These are phyloP conservation scores for Oenanthe oenanthe DNA, from an alignment of 2,113 vertebrate species.

Conservation along the genomic window DNA sequence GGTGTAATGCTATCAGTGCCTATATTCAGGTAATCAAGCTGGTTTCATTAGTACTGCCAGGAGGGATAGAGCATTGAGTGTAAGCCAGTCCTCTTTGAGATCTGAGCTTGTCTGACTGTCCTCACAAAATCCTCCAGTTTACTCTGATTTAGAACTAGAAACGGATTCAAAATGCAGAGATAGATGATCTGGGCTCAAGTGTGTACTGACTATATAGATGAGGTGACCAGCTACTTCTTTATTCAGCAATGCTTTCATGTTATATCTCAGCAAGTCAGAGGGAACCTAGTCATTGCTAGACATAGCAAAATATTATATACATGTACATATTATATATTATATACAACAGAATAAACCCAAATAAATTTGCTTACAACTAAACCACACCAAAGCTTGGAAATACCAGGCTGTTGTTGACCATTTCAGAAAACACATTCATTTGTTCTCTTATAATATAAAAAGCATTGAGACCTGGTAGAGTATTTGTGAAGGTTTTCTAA, in stretches of 20 bases:
- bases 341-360: not conserved
- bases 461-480: not conserved
- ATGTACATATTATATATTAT: not conserved
- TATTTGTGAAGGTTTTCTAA: not conserved
- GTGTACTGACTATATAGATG: not conserved
- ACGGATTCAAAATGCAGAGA: not conserved
- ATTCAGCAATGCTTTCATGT: not conserved
- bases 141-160: not conserved
- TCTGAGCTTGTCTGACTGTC: not conserved
- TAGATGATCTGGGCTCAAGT: not conserved
- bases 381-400: not conserved
- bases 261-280: not conserved
- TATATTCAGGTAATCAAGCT: not conserved
- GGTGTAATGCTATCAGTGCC: not conserved
- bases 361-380: not conserved
- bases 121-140: not conserved
- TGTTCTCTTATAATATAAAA: not conserved
- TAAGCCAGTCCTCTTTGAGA: not conserved
- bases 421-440: not conserved
- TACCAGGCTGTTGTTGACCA: not conserved
- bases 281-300: not conserved
- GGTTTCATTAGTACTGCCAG: not conserved
- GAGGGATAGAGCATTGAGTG: not conserved
- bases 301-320: not conserved
- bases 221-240: not conserved